A percentile compares a stretch with the other conserved stretches of the same genome.
phyloP scores from a whole-genome alignment of 2,797 vertebrate genomes.

The Amblyraja radiata region DNA sequence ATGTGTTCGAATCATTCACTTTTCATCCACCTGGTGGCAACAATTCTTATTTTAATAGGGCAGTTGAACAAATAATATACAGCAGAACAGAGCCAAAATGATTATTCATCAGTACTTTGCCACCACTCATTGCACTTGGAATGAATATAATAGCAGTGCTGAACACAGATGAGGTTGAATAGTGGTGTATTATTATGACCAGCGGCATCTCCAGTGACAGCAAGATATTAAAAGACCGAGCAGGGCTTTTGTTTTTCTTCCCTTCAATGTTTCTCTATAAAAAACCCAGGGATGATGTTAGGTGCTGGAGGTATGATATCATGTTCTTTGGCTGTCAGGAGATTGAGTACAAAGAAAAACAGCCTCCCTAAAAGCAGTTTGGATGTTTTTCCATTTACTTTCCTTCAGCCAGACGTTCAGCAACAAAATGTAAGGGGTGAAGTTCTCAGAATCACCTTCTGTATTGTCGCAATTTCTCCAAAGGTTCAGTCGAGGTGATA shows the following conservation, averaged over 20 bases:
- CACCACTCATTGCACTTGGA: not conserved
- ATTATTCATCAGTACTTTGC: not conserved
- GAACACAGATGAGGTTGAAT: not conserved
- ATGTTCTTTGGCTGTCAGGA: not conserved
- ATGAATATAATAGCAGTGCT: not conserved
- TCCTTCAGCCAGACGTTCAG: not conserved
- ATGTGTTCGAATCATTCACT: not conserved
- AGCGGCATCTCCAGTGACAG: not conserved
- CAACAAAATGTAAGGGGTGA: not conserved
- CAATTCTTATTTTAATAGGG: not conserved
- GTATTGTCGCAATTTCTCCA: not conserved
- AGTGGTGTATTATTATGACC: not conserved
- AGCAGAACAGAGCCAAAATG: not conserved
- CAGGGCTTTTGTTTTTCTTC: no score
- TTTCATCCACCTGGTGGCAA: conserved; percentile 8
- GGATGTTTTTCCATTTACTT: not conserved
- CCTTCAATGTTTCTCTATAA: not conserved
- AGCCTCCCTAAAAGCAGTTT: not conserved
- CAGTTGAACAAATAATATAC: not conserved
- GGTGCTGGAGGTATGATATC: not conserved
- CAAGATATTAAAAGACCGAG: not conserved
- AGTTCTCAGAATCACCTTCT: not conserved
- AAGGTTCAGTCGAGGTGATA: not conserved
- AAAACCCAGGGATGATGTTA: not conserved
- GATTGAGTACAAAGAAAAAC: not conserved